phyloP scores from a whole-genome alignment of 2,797 vertebrate species.

The Mormyrus proboscirostris region DNA sequence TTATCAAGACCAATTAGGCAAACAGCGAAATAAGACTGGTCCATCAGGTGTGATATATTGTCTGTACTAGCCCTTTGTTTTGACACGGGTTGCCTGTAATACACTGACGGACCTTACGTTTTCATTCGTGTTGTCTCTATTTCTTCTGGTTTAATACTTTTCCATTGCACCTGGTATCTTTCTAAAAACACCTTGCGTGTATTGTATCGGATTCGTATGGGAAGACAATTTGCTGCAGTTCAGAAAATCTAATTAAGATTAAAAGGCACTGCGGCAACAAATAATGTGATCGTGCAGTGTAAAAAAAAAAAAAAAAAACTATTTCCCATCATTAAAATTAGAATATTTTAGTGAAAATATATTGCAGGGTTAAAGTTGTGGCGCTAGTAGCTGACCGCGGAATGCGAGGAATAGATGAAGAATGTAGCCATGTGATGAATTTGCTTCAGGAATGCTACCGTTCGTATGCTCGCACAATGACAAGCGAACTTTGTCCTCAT shows the following conservation, averaged over 20 bases:
- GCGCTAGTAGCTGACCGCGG: neutral
- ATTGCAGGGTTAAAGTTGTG: neutral
- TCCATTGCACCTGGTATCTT: neutral
- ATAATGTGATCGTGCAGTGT: neutral
- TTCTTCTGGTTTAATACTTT: neutral
- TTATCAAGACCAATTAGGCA: conserved; percentile 33
- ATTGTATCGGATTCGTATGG: neutral
- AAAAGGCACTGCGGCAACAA: neutral
- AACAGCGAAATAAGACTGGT: neutral
- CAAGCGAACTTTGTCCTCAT: neutral
- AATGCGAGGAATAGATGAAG: conserved; percentile 3
- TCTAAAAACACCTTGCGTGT: neutral
- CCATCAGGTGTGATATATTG: neutral
- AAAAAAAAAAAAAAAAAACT: neutral
- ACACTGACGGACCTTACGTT: neutral
- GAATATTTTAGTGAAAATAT: neutral
- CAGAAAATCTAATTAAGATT: neutral
- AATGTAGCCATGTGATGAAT: neutral
- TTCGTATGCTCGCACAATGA: neutral
- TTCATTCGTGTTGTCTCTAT: neutral
- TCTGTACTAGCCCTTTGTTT: neutral
- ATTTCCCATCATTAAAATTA: neutral
- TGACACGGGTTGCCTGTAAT: neutral
- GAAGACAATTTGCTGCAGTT: neutral
- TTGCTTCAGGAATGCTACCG: neutral